phyloP scores from a whole-genome alignment of 2,888 invertebrate genomes.

The Campaea margaritaria region DNA sequence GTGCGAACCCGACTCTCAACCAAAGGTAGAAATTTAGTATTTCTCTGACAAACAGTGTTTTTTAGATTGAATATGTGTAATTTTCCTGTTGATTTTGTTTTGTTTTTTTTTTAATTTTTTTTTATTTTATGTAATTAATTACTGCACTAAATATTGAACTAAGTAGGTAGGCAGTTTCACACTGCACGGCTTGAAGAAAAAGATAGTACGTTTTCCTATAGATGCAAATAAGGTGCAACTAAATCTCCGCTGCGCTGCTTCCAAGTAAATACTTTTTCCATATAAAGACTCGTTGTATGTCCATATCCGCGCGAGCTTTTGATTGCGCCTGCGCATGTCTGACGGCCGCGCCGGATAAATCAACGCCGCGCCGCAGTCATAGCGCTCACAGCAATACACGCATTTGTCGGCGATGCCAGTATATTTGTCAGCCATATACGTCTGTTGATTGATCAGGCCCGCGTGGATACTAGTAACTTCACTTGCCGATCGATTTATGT shows the following conservation, averaged over 20 bases:
- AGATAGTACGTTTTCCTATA: background rate
- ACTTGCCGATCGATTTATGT: constrained; percentile 20
- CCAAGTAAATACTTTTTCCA: background rate
- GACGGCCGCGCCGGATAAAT: constrained; percentile 17
- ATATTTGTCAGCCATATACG: constrained; percentile 30
- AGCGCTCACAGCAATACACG: constrained; percentile 8
- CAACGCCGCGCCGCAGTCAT: constrained; percentile 23
- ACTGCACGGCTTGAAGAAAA: background rate
- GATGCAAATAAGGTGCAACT: constrained; percentile 3
- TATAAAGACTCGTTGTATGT: constrained; percentile 7
- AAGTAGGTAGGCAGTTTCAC: background rate
- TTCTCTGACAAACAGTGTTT: too few relatives aligned
- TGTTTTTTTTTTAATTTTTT: too few relatives aligned
- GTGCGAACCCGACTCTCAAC: too few relatives aligned
- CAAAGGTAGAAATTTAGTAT: too few relatives aligned
- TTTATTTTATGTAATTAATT: too few relatives aligned
- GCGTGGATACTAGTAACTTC: constrained; percentile 5
- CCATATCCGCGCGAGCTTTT: constrained; percentile 16
- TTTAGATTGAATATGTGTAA: too few relatives aligned
- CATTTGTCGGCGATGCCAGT: constrained; percentile 19
- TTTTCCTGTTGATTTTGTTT: too few relatives aligned
- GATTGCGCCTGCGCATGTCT: constrained; percentile 25
- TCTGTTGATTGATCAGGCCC: constrained; percentile 17
- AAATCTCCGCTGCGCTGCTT: background rate
- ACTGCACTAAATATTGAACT: background rate